Conservation (phyloP, 1,140 invertebrate genomes). For the Helicoverpa armigera region DNA sequence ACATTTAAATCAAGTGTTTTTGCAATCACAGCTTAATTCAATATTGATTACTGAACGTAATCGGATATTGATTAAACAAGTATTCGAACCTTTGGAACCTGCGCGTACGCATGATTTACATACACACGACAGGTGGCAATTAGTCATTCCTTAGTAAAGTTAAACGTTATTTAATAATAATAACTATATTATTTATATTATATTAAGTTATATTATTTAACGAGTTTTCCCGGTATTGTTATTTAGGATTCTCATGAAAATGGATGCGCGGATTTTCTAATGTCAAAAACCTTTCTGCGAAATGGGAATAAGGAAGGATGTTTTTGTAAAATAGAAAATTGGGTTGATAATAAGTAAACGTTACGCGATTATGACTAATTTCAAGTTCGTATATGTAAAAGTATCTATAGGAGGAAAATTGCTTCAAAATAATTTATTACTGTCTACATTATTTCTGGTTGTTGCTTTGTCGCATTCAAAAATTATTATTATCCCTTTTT, state of each 20-base stretch:
- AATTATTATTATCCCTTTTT: too few relatives aligned
- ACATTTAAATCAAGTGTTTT: neutral
- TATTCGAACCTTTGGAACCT: conserved; percentile 4
- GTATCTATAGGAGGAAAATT: too few relatives aligned
- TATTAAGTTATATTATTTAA: neutral
- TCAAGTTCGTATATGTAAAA: too few relatives aligned
- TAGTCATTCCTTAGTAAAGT: neutral
- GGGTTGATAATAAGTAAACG: too few relatives aligned
- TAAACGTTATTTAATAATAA: neutral
- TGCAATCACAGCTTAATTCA: neutral
- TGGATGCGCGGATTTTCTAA: neutral
- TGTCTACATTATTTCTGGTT: too few relatives aligned
- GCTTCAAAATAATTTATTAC: too few relatives aligned
- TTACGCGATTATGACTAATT: too few relatives aligned
- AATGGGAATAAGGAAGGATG: neutral
- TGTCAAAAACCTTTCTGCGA: neutral
- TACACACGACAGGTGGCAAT: neutral
- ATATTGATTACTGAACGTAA: conserved; percentile 13
- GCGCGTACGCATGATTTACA: neutral
- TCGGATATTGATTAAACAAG: conserved; percentile 4
- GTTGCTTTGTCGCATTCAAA: too few relatives aligned
- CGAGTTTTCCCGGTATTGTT: neutral
- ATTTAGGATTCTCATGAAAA: neutral
- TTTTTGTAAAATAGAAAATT: neutral
- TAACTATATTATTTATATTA: neutral